Base-by-base conservation (phyloP, 2,888 invertebrate species). In the Nineta flava region DNA sequence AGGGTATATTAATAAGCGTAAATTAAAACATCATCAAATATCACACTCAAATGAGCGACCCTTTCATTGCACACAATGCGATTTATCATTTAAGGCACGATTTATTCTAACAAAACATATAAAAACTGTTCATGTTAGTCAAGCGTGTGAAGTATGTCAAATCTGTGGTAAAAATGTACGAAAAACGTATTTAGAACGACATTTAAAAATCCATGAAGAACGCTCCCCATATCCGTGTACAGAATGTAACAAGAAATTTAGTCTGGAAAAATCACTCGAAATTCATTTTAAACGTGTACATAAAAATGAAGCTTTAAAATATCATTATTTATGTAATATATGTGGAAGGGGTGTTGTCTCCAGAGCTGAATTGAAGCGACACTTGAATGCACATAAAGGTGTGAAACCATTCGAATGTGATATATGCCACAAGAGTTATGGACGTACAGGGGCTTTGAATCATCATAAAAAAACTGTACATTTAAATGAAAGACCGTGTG, bases 101-200 rank as follows among this genome's bases (percentile, higher is more conserved):
- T 38, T 38, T 38, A 38, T 38, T 4, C 12, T 38, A 38, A 38
- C 38, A 15, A 38, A 38, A 38, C 38, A 38, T 7, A 12, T 38
- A 13, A 38, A 38, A 38, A 38, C 38, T 12, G 38, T 38, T 38
- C 38, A 38, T 12, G 15, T 15, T 2, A 15, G 13, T n/a, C 44
- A 44, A 13, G 17, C 19, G 12, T 21, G 10, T 9, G 44, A 44
- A 26, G 21, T 44, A 17, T 44, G 44, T 26, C 19, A 19, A 17
- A 17, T 44, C 3, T 44, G 44, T 17, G 44, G 44, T 7, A 44
- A 44, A 44, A 38, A 38, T 38, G 38, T 38, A 38, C 38, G 38
- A 2, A n/a, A 38, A 38, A 13, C 38, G 5, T 38, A 38, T 38
- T 38, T 38, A 15, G 38, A 38, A 38, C 38, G 38, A 38, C 38